A percentile compares a stretch with the other conserved stretches of the same genome.
These are phyloP conservation scores for Geotrupes spiniger DNA, from an alignment of 2,888 invertebrate genomes.

Conservation along the genomic window DNA sequence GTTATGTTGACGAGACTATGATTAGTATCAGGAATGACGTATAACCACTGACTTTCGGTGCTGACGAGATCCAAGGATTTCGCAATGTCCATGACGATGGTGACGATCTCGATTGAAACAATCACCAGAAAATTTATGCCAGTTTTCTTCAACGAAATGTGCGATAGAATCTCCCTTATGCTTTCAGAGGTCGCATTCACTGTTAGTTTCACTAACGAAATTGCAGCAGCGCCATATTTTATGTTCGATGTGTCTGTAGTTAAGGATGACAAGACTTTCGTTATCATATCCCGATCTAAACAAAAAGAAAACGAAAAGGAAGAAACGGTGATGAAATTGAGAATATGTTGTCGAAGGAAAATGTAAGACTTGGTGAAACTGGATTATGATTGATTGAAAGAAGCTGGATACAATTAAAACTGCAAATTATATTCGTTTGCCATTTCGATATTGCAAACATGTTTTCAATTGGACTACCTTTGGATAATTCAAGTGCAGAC, in stretches of 20 bases:
- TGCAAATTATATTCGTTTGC: too few species aligned
- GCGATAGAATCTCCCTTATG: conserved; percentile 39
- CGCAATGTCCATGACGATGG: conserved; percentile 67
- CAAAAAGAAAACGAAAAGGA: too few species aligned
- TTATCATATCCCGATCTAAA: conserved; percentile 63
- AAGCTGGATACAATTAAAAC: too few species aligned
- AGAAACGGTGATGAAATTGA: too few species aligned
- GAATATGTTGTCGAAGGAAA: too few species aligned
- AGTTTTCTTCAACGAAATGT: conserved; percentile 41
- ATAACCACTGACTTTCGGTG: conserved; percentile 79
- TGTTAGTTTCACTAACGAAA: conserved; percentile 42
- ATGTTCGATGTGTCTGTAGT: conserved; percentile 44
- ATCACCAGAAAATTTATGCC: conserved; percentile 59
- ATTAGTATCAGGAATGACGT: conserved; percentile 65
- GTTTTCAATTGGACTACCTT: too few species aligned
- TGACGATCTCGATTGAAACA: conserved; percentile 60
- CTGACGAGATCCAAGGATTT: conserved; percentile 65
- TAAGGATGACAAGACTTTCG: conserved; percentile 60
- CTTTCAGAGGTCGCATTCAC: conserved; percentile 32
- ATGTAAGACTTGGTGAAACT: too few species aligned
- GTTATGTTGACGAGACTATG: conserved; percentile 54
- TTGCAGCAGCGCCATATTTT: conserved; percentile 32
- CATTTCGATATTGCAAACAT: too few species aligned
- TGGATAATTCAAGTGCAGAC: too few species aligned
- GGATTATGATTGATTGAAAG: too few species aligned